These are phyloP conservation scores for Sminthurides bifidus DNA, from an alignment of 1,140 invertebrate species.

Conservation along the genomic window DNA sequence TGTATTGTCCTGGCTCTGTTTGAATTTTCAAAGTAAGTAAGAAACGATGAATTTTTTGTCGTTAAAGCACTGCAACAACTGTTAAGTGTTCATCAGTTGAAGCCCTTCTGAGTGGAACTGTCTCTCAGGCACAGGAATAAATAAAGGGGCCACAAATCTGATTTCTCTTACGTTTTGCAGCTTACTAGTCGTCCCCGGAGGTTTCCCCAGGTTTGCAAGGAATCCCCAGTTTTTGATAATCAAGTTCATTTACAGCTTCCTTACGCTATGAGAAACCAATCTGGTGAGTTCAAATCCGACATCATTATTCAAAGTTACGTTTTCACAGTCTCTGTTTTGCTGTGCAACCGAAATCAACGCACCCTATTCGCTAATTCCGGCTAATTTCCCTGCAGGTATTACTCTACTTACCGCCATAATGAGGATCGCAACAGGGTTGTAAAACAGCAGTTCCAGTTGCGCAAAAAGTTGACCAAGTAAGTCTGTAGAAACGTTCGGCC, in stretches of 20 bases:
- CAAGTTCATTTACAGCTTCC: constrained; percentile 4
- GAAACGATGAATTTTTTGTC: no score
- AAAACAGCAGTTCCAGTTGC: constrained; percentile 1
- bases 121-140: no score
- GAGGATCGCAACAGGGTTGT: background rate
- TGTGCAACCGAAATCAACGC: background rate
- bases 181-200: constrained; percentile 4
- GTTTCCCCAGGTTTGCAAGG: background rate
- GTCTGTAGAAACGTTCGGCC: background rate
- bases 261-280: constrained; percentile 7
- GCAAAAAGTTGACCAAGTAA: constrained; percentile 2
- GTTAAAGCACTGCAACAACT: no score
- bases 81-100: no score
- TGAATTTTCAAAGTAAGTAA: constrained; percentile 9
- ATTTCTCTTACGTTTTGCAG: background rate
- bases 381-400: background rate
- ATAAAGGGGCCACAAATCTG: no score
- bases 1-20: constrained; percentile 3
- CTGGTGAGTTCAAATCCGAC: constrained; percentile 3
- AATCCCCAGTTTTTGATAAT: constrained; percentile 1
- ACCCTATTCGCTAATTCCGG: background rate
- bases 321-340: background rate
- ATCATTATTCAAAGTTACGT: background rate
- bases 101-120: no score
- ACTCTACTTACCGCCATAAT: constrained; percentile 6